Evolutionary conservation across 2,888 invertebrate species (phyloP).

Genomic region (Ennomos quercinarius): DNA sequence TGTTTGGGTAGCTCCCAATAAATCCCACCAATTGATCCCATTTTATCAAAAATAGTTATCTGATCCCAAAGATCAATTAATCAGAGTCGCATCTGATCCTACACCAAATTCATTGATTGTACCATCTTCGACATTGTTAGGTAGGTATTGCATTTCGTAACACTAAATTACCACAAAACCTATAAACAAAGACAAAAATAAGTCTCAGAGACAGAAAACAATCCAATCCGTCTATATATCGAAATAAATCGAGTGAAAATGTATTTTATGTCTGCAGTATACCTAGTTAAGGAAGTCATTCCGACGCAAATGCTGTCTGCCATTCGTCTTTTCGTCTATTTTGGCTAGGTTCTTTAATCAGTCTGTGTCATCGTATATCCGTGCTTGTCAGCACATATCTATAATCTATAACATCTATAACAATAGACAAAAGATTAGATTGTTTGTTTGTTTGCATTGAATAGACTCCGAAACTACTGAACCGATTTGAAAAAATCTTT

Average conservation of each 20-base stretch:
- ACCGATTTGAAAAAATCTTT: too few species aligned
- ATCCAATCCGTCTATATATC: constrained; percentile 38
- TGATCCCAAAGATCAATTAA: too few species aligned
- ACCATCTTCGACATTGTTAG: too few species aligned
- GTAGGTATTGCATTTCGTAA: constrained; percentile 4
- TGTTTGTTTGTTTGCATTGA: too few species aligned
- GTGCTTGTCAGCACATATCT: constrained; percentile 5
- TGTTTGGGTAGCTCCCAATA: too few species aligned
- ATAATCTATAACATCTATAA: too few species aligned
- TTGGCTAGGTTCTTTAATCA: constrained; percentile 20
- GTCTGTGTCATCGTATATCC: constrained; percentile 2
- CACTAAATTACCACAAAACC: constrained; percentile 3
- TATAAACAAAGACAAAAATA: constrained; percentile 22
- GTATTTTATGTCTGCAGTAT: constrained; percentile 15
- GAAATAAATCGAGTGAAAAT: constrained; percentile 24
- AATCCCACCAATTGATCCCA: too few species aligned
- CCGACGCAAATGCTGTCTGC: constrained; percentile 28
- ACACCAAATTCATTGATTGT: too few species aligned
- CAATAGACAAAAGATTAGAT: too few species aligned
- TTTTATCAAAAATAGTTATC: too few species aligned
- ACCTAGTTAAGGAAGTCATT: constrained; percentile 27
- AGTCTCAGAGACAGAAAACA: constrained; percentile 28
- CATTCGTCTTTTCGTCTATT: constrained; percentile 19
- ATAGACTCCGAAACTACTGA: too few species aligned
- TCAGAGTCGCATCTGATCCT: too few species aligned